These are phyloP conservation scores for Heliconius hewitsoni DNA, from an alignment of 1,140 invertebrate genomes.

Conservation along the genomic window DNA sequence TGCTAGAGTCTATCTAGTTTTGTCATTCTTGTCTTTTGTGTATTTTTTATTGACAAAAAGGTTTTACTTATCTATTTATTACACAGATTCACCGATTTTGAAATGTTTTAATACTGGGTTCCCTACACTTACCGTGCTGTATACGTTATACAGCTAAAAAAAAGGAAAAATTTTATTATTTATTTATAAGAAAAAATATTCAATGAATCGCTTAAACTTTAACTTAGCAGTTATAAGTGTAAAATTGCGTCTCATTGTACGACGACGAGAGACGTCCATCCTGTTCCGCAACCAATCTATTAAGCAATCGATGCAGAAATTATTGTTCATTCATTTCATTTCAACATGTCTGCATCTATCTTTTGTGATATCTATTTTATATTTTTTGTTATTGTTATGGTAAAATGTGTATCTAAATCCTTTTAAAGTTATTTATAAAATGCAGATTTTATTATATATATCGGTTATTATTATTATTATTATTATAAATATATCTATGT, in stretches of 20 bases:
- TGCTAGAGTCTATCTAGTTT: no score
- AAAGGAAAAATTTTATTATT: not conserved
- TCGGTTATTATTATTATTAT: no score
- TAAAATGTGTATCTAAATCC: not conserved
- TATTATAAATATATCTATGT: no score
- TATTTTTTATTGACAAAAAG: no score
- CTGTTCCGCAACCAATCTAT: conserved; percentile 8
- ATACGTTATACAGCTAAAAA: not conserved
- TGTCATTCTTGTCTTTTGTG: no score
- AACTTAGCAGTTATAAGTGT: not conserved
- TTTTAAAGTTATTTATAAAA: not conserved
- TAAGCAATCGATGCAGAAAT: conserved; percentile 4
- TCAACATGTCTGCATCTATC: conserved; percentile 8
- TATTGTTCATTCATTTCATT: conserved; percentile 10
- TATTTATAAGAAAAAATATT: not conserved
- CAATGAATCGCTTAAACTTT: not conserved
- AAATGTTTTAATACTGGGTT: not conserved
- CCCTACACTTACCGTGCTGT: not conserved
- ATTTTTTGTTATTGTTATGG: not conserved
- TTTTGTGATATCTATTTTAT: not conserved
- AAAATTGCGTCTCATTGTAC: not conserved
- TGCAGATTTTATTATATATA: not conserved
- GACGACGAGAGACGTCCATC: not conserved
- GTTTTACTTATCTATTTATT: no score
- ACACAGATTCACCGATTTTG: no score